These are phyloP conservation scores for Cephonodes hylas DNA, from an alignment of 2,888 invertebrate species.

Conservation along the genomic window DNA sequence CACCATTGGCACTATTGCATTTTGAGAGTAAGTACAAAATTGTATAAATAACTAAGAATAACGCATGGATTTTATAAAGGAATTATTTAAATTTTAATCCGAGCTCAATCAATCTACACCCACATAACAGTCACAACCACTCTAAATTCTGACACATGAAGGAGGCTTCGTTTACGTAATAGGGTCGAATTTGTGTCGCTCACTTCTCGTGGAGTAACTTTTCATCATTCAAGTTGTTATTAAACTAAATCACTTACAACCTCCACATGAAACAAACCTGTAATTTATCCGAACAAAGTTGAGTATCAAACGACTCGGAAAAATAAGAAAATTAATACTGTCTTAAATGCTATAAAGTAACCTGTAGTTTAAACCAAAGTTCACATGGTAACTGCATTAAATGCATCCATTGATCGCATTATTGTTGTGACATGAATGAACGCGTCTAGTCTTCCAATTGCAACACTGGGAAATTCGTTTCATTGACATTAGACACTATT, in stretches of 20 bases:
- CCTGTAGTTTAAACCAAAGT: not conserved
- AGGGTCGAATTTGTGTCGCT: not conserved
- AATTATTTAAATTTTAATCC: not conserved
- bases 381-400: not conserved
- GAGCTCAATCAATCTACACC: not conserved
- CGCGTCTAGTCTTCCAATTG: not conserved
- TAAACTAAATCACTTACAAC: not conserved
- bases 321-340: slow-evolving; percentile 33
- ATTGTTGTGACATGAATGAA: not conserved
- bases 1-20: not conserved
- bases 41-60: not conserved
- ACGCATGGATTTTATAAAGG: not conserved
- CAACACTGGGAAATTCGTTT: too few species aligned
- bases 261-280: not conserved
- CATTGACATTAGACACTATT: too few species aligned
- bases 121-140: not conserved
- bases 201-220: not conserved
- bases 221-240: not conserved
- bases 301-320: slow-evolving; percentile 18
- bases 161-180: too few species aligned
- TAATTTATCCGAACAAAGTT: not conserved
- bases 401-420: not conserved
- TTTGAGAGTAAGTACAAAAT: not conserved
- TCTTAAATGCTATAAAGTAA: slow-evolving; percentile 28
- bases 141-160: not conserved